phyloP scores from a whole-genome alignment of 2,797 vertebrate genomes.

The Carcharodon carcharias region DNA sequence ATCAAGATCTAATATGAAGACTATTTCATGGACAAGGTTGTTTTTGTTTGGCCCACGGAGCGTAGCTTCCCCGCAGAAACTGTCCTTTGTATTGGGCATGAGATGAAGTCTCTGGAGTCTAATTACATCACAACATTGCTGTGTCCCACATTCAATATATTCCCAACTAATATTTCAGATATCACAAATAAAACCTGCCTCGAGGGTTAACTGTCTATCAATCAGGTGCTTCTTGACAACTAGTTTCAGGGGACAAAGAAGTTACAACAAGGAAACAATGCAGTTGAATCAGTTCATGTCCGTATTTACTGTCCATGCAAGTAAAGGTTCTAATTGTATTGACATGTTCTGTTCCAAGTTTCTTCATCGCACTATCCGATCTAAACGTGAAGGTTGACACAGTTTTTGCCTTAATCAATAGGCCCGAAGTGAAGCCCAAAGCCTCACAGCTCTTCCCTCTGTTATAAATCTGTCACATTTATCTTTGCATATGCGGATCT shows the following conservation, averaged over 20 bases:
- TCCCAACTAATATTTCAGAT: not conserved
- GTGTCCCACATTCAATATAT: not conserved
- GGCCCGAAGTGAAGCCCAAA: not conserved
- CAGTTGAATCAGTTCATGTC: not conserved
- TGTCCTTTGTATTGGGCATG: not conserved
- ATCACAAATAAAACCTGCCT: not conserved
- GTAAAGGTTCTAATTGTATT: not conserved
- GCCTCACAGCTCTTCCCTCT: not conserved
- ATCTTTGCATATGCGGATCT: not conserved
- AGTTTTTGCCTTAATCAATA: not conserved
- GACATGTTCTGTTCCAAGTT: not conserved
- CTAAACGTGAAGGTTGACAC: not conserved
- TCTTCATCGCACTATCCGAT: not conserved
- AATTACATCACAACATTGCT: not conserved
- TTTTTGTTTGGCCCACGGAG: not conserved
- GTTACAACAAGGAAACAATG: not conserved
- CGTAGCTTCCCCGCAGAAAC: not conserved
- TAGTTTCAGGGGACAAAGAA: not conserved
- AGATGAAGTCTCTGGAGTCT: not conserved
- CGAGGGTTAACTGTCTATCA: too few relatives aligned
- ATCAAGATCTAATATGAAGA: not conserved
- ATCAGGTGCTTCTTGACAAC: not conserved
- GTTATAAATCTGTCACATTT: not conserved
- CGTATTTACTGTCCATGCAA: not conserved
- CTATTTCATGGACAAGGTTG: not conserved